Evolutionary conservation across 1,140 invertebrate species (phyloP), one percentile per base, ranked within the genome.

Genomic region (Drosophila gunungcola): DNA sequence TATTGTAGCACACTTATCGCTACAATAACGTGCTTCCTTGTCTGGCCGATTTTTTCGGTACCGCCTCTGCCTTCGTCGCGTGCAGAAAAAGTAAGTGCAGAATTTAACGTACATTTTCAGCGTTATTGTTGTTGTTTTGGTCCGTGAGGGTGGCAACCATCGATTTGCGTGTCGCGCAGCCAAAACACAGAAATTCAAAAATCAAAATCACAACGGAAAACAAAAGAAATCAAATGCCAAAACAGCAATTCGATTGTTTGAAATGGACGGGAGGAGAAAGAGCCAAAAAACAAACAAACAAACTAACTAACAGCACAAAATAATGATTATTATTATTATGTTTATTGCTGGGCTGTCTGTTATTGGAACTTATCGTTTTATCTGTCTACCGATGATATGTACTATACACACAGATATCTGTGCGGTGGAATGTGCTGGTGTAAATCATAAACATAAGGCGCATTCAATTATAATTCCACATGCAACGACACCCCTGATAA

Each of bases 101-200:
- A 88, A 86, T 88, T 83, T 64, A 79, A 73, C 60, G 80, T 88
- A 67, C 74, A 49, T 81, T 76, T 72, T 43, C 32, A 46, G 55
- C 49, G 53, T 48, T 43, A 58, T 70, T 64, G 41, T 68, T 45
- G 43, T 61, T 57, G 56, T 83, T 43, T 60, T 49, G 49, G 32
- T 58, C 60, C 38, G 51, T 52, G 39, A 72, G 82, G 84, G 83
- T 89, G 84, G 84, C 79, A 83, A 88, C 79, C 83, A 88, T 89
- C 80, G 83, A 88, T 88, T 88, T 89, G 83, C 83, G 83, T 88
- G 83, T 89, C 83, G 84, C 72, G 58, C 54, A 72, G 78, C 51
- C 52, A 76, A 86, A 64, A 76, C 46, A 72, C 41, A 56, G 12
- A 46, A 38, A 45, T 61, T 45, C 39, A 41, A 77, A 76, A 36